Evolutionary conservation across 2,888 invertebrate species (phyloP).

Genomic region (Lasioglossum lativentre): DNA sequence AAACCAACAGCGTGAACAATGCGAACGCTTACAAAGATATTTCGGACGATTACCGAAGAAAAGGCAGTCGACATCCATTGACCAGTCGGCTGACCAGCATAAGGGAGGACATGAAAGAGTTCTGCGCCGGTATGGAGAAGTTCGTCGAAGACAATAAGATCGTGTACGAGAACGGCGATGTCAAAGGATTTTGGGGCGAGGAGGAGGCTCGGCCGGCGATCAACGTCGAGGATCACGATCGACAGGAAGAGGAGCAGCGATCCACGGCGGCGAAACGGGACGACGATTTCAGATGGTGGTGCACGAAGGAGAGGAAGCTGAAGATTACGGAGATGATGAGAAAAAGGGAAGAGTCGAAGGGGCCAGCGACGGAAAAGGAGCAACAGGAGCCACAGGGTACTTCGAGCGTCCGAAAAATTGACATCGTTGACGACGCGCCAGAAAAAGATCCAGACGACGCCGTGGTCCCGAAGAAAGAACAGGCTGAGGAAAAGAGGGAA

Average conservation of each 20-base stretch:
- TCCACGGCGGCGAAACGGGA: neutral
- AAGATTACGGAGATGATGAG: slow-evolving; percentile 49
- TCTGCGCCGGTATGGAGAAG: slow-evolving; percentile 68
- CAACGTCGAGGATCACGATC: neutral
- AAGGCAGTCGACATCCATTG: slow-evolving; percentile 36
- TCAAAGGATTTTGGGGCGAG: slow-evolving; percentile 65
- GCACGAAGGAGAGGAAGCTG: slow-evolving; percentile 52
- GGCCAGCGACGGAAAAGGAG: neutral
- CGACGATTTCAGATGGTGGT: slow-evolving; percentile 55
- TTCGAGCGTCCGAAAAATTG: neutral
- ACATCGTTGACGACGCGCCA: neutral
- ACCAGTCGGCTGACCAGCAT: slow-evolving; percentile 68
- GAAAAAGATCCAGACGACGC: neutral
- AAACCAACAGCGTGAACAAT: neutral
- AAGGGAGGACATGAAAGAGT: slow-evolving; percentile 73
- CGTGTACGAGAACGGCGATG: slow-evolving; percentile 66
- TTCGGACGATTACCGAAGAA: slow-evolving; percentile 38
- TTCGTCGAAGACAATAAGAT: slow-evolving; percentile 73
- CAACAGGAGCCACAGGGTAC: neutral
- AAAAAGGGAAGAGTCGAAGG: slow-evolving; percentile 33
- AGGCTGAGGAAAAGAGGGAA: neutral
- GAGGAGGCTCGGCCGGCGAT: neutral
- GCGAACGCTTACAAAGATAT: slow-evolving; percentile 6
- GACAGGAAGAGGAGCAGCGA: neutral
- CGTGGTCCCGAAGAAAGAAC: neutral